phyloP scores from a whole-genome alignment of 2,797 vertebrate species.

The Phylloscopus collybita region DNA sequence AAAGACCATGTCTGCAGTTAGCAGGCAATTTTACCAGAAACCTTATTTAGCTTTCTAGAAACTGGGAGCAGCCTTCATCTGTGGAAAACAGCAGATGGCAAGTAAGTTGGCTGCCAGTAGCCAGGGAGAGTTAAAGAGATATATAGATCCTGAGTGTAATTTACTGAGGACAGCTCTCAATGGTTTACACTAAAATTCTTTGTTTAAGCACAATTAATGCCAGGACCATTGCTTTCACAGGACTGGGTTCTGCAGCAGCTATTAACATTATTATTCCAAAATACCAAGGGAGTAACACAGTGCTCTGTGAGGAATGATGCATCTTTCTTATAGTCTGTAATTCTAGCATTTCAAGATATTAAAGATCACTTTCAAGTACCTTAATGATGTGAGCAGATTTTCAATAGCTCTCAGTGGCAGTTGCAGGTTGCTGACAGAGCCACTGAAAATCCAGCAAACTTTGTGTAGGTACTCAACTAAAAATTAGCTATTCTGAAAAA shows the following conservation, averaged over 20 bases:
- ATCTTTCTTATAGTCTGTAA: slow-evolving; percentile 12
- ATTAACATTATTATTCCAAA: slow-evolving; percentile 34
- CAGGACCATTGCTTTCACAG: slow-evolving; percentile 11
- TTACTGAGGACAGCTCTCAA: slow-evolving; percentile 1
- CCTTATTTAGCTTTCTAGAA: slow-evolving; percentile 19
- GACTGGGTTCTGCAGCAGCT: not conserved
- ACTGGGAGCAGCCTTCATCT: not conserved
- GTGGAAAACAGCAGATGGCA: slow-evolving; percentile 32
- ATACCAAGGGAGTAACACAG: not conserved
- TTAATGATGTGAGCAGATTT: slow-evolving; percentile 28
- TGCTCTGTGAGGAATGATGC: slow-evolving; percentile 9
- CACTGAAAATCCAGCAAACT: not conserved
- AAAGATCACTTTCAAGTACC: not conserved
- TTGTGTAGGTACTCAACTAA: not conserved
- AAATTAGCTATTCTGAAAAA: not conserved
- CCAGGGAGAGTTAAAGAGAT: slow-evolving; percentile 22
- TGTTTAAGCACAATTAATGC: slow-evolving; percentile 46
- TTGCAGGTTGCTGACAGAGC: not conserved
- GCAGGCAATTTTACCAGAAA: not conserved
- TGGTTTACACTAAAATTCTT: slow-evolving; percentile 35
- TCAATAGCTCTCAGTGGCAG: not conserved
- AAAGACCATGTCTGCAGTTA: not conserved
- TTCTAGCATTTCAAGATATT: slow-evolving; percentile 14
- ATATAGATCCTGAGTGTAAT: not conserved
- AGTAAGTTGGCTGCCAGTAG: not conserved